A percentile compares a stretch with the other conserved stretches of the same genome.
phyloP scores from a whole-genome alignment of 2,888 invertebrate genomes.

The Lutraria lutraria region DNA sequence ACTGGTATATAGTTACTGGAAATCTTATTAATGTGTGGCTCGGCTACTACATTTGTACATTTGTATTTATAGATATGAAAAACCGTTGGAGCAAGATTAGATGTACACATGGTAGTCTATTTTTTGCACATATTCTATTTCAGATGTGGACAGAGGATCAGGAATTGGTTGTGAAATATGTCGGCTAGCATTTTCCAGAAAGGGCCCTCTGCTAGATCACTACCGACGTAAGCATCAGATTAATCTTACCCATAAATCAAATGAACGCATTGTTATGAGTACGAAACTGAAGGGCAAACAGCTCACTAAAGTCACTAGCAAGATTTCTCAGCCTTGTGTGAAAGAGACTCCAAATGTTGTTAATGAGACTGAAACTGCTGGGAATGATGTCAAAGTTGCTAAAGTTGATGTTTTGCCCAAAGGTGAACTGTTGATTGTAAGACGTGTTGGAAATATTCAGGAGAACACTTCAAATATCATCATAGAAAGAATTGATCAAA shows the following conservation, averaged over 20 bases:
- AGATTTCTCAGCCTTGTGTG: background rate
- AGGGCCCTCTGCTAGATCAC: constrained; percentile 71
- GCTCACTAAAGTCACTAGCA: background rate
- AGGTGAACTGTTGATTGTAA: background rate
- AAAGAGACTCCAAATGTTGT: background rate
- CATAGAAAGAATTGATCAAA: background rate
- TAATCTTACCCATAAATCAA: background rate
- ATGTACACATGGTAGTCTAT: too few species aligned
- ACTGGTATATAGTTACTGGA: too few species aligned
- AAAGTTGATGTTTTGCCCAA: background rate
- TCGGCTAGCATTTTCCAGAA: constrained; percentile 71
- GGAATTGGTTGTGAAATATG: constrained; percentile 75
- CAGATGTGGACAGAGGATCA: constrained; percentile 45
- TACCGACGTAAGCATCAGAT: constrained; percentile 75
- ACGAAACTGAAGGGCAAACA: background rate
- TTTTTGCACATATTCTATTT: background rate
- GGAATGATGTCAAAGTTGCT: background rate
- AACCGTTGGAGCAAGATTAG: too few species aligned
- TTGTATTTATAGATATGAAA: too few species aligned
- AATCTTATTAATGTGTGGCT: too few species aligned
- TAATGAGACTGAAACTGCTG: constrained; percentile 25
- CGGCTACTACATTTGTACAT: too few species aligned
- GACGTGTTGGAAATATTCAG: background rate
- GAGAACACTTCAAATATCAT: background rate
- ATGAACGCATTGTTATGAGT: background rate